Percentiles rank a stretch among this genome's conserved stretches.
Evolutionary conservation across 2,888 invertebrate species (phyloP).

Genomic region (Elmis aenea): DNA sequence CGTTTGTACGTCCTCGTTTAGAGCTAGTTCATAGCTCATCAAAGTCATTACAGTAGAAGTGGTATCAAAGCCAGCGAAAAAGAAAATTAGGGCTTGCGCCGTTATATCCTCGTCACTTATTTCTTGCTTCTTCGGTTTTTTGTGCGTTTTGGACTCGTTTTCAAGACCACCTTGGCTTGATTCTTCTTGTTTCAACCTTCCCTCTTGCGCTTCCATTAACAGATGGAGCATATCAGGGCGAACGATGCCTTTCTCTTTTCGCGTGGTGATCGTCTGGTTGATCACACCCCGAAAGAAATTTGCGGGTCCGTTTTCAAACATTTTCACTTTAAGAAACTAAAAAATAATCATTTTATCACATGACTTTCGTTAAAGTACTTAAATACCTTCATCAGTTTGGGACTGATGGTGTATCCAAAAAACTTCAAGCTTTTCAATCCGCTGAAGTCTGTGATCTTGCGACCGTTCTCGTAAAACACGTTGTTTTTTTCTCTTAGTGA

Average conservation of each 20-base stretch:
- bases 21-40: constrained; percentile 53
- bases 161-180: neutral
- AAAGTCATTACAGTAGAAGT: constrained; percentile 50
- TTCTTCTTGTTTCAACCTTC: constrained; percentile 7
- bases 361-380: no score
- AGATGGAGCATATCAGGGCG: constrained; percentile 44
- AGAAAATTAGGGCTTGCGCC: constrained; percentile 53
- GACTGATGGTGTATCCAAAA: no score
- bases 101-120: constrained; percentile 48
- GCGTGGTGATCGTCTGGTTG: constrained; percentile 1
- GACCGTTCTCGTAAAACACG: no score
- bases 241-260: constrained; percentile 5
- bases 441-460: no score
- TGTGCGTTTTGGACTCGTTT: neutral
- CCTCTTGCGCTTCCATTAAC: constrained; percentile 36
- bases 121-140: constrained; percentile 1
- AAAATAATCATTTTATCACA: no score
- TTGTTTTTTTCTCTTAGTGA: no score
- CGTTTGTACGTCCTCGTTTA: constrained; percentile 55
- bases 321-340: no score
- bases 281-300: constrained; percentile 5
- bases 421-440: no score
- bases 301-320: no score
- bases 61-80: constrained; percentile 52
- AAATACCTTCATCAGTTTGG: no score